These are phyloP conservation scores for Puffinus mauretanicus DNA, from an alignment of 2,113 vertebrate species.

Conservation along the genomic window DNA sequence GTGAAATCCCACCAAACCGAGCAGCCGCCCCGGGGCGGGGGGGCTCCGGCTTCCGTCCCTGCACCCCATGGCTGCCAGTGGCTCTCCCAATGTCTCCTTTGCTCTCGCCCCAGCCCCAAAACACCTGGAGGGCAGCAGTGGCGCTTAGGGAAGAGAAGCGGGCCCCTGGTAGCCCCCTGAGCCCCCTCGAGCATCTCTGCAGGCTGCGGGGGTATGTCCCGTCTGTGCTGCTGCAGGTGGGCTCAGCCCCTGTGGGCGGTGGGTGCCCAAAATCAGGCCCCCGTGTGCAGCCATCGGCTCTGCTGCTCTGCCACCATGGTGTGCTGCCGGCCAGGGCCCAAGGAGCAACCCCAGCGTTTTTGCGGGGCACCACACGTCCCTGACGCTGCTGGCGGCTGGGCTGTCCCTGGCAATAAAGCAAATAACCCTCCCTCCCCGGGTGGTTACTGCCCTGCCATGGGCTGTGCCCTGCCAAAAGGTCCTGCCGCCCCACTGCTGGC, in stretches of 20 bases:
- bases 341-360: neutral
- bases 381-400: neutral
- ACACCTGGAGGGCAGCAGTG: neutral
- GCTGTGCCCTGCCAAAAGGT: neutral
- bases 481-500: neutral
- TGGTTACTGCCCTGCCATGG: neutral
- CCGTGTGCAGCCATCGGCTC: fast-evolving
- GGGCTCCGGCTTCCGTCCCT: neutral
- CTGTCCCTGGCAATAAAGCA: neutral
- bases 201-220: fast-evolving
- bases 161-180: fast-evolving
- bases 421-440: neutral
- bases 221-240: neutral
- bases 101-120: fast-evolving
- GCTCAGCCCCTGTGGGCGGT: neutral
- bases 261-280: neutral
- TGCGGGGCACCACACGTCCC: neutral
- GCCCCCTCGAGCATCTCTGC: fast-evolving
- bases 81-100: neutral
- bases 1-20: neutral
- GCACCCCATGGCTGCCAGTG: fast-evolving
- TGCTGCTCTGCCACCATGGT: neutral
- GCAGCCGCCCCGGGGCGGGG: fast-evolving
- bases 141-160: neutral
- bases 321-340: neutral